Evolutionary conservation across 1,140 invertebrate genomes (phyloP).

Genomic region (Cydia fagiglandana): DNA sequence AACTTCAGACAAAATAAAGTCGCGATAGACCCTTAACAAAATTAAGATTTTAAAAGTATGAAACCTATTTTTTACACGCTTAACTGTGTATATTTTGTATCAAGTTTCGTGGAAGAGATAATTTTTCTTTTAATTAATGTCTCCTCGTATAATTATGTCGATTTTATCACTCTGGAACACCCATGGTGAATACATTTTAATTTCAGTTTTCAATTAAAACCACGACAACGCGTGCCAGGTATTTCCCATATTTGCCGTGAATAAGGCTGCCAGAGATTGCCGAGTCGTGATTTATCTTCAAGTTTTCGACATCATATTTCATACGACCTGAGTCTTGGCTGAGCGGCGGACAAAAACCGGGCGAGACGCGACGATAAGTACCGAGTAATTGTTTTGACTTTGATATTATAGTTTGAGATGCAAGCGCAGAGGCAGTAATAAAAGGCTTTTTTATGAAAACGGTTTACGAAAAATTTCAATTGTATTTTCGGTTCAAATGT

Average conservation of each 20-base stretch:
- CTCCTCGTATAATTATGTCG: too few species aligned
- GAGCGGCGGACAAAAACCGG: slow-evolving; percentile 47
- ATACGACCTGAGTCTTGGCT: slow-evolving; percentile 37
- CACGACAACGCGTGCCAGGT: neutral
- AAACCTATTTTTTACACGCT: too few species aligned
- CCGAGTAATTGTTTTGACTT: slow-evolving; percentile 54
- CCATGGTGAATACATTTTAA: neutral
- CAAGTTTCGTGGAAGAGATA: too few species aligned
- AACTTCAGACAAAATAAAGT: too few species aligned
- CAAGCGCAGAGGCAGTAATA: slow-evolving; percentile 1
- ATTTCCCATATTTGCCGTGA: neutral
- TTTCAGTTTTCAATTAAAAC: neutral
- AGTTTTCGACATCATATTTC: slow-evolving; percentile 60
- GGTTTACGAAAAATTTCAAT: neutral
- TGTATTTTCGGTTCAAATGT: too few species aligned
- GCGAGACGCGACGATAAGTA: slow-evolving; percentile 47
- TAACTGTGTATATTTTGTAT: too few species aligned
- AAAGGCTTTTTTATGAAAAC: neutral
- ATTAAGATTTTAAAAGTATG: too few species aligned
- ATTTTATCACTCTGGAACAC: too few species aligned
- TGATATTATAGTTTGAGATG: slow-evolving; percentile 21
- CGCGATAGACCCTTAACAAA: too few species aligned
- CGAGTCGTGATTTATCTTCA: slow-evolving; percentile 54
- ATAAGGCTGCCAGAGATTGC: slow-evolving; percentile 40
- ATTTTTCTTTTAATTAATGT: too few species aligned